These are phyloP conservation scores for Pristionchus maxplancki DNA, from an alignment of 2,888 invertebrate species.

Conservation along the genomic window DNA sequence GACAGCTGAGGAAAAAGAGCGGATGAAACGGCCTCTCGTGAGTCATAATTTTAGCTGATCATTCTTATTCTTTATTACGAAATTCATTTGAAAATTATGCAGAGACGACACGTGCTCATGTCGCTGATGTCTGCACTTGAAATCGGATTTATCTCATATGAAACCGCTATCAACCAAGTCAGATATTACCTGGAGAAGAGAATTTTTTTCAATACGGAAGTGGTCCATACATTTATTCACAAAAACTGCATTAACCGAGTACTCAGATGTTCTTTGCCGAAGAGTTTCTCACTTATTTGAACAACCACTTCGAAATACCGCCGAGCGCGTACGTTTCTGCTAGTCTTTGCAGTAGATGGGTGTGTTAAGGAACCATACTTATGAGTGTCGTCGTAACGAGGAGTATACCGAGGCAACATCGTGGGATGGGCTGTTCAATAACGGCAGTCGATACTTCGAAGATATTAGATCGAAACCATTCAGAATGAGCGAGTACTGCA, in stretches of 20 bases:
- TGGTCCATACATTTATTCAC: neutral
- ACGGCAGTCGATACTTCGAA: neutral
- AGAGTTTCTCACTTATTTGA: neutral
- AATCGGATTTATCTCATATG: neutral
- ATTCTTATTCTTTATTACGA: too few species aligned
- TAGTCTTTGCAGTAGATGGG: too few species aligned
- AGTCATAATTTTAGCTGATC: neutral
- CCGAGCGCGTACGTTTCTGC: too few species aligned
- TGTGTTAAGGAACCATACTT: neutral
- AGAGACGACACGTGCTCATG: neutral
- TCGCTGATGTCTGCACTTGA: neutral
- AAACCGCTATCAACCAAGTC: neutral
- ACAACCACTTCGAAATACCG: neutral
- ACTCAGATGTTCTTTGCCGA: neutral
- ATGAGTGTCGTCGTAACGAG: neutral
- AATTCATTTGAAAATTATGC: neutral
- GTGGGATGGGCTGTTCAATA: neutral
- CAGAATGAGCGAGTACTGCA: neutral
- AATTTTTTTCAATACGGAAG: neutral
- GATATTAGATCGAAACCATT: neutral
- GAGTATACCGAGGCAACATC: neutral
- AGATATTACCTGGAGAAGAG: neutral
- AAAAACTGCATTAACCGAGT: neutral
- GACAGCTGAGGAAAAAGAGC: neutral
- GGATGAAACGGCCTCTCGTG: neutral